These are phyloP conservation scores for Drosophila punjabiensis DNA, from an alignment of 1,140 invertebrate species.

Conservation along the genomic window DNA sequence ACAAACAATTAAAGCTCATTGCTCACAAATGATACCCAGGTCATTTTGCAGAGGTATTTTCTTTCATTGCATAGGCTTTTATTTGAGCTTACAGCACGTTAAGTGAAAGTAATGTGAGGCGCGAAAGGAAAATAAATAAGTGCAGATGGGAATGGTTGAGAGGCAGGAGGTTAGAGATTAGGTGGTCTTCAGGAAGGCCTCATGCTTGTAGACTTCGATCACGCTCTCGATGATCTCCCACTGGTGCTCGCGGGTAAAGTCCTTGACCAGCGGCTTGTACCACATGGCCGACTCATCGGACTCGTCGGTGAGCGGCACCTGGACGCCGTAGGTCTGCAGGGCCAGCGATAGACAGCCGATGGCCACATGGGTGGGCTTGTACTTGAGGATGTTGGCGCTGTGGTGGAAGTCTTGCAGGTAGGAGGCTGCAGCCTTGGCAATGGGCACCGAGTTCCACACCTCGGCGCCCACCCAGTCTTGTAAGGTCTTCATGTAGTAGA, in stretches of 20 bases:
- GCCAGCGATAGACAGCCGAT: slow-evolving; percentile 94
- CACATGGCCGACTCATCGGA: slow-evolving; percentile 91
- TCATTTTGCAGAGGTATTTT: background rate
- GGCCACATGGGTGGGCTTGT: slow-evolving; percentile 93
- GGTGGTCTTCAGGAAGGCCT: slow-evolving; percentile 79
- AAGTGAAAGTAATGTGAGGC: background rate
- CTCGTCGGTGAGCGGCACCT: slow-evolving; percentile 91
- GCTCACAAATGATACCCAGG: background rate
- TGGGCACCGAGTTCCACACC: slow-evolving; percentile 90
- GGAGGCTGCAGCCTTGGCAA: slow-evolving; percentile 92
- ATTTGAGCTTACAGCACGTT: slow-evolving; percentile 22
- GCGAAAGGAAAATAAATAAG: slow-evolving; percentile 43
- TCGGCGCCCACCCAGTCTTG: slow-evolving; percentile 93
- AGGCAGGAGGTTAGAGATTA: slow-evolving; percentile 25
- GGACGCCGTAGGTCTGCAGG: slow-evolving; percentile 93
- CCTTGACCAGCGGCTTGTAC: slow-evolving; percentile 94
- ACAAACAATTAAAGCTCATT: too few species aligned
- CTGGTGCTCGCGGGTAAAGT: slow-evolving; percentile 91
- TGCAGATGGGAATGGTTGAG: slow-evolving; percentile 36
- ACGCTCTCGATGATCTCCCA: slow-evolving; percentile 96
- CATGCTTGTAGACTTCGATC: slow-evolving; percentile 92
- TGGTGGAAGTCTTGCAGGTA: slow-evolving; percentile 96
- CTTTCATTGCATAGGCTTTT: slow-evolving; percentile 1
- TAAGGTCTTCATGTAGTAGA: slow-evolving; percentile 95
- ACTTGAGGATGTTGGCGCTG: slow-evolving; percentile 91